These are phyloP conservation scores for Bombyx mandarina DNA, from an alignment of 1,140 invertebrate genomes.

Conservation along the genomic window DNA sequence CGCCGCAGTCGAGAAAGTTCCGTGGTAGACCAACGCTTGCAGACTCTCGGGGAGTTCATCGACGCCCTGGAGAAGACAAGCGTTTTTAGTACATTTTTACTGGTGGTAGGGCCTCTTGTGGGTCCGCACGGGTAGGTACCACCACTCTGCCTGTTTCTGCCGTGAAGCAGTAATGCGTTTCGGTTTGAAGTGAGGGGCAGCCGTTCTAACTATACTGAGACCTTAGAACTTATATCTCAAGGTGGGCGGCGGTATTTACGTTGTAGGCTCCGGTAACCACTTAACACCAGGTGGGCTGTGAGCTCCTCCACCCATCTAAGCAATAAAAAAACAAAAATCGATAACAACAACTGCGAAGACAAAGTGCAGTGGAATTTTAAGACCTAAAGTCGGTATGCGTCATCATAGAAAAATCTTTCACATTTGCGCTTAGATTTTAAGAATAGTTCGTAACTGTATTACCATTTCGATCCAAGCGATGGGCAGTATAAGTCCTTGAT, in stretches of 20 bases:
- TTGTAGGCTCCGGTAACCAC: no score
- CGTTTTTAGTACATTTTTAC: neutral
- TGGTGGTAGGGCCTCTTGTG: neutral
- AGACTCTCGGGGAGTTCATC: slow-evolving; percentile 56
- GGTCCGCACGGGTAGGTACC: no score
- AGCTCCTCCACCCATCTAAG: no score
- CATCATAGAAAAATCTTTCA: neutral
- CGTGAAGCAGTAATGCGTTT: no score
- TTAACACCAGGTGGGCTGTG: no score
- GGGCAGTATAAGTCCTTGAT: slow-evolving; percentile 48
- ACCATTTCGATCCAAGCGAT: slow-evolving; percentile 66
- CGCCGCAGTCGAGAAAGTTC: slow-evolving; percentile 61
- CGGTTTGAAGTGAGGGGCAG: no score
- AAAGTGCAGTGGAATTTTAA: neutral
- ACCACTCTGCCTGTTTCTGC: no score
- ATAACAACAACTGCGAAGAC: neutral
- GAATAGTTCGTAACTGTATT: slow-evolving; percentile 9
- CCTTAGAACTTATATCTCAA: no score
- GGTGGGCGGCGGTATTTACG: no score
- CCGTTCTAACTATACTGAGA: no score
- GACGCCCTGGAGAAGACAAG: slow-evolving; percentile 39
- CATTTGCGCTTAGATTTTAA: neutral
- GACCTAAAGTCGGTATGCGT: neutral
- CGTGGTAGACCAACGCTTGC: slow-evolving; percentile 57
- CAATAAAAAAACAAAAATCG: no score